Evolutionary conservation across 2,888 invertebrate genomes (phyloP), one percentile per base, ranked within the genome.

Genomic region (Drosophila meridionalis): DNA sequence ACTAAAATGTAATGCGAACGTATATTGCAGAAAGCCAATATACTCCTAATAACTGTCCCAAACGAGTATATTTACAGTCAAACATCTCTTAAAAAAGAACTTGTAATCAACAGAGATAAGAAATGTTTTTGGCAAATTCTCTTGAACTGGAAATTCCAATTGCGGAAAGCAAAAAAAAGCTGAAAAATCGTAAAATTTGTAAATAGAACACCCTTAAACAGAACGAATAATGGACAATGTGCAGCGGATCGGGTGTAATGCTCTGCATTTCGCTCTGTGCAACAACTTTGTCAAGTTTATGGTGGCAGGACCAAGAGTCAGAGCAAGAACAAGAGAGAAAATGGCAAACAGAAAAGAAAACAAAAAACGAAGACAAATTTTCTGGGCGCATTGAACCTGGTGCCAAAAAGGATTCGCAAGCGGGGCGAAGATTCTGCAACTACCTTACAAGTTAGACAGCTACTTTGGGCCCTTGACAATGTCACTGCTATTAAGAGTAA

Each of bases 361-460:
- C 32, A n/a, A 9, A 47, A 34, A 59, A 47, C 14, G 32, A 47
- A 36, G 28, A 59, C 28, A 28, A 43, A 43, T 30, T 61, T 66
- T 65, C 34, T 14, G 69, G 52, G 76, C 69, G 30, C 79, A 77
- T 69, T 78, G 79, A 78, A 80, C 80, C 67, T 71, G 61, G 32
- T 43, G 47, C 61, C 45, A 63, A 64, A 78, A 66, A 66, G 69
- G 65, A 69, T 69, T 73, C 55, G 60, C 38, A 57, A 48, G 28
- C 34, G 32, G 45, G n/a, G 20, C 34, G 32, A 64, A 30, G 65
- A 64, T 11, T 28, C 28, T n/a, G 36, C 14, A 38, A 48, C n/a
- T 36, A 47, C n/a, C 47, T 20, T 61, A 12, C 3, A 36, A 30
- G 34, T 28, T 47, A 34, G 36, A 32, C 63, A 45, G 38, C 45